Evolutionary conservation across 53 echinoderm and acorn worm genomes (phyloP).

Genomic region (Apostichopus leukothele): DNA sequence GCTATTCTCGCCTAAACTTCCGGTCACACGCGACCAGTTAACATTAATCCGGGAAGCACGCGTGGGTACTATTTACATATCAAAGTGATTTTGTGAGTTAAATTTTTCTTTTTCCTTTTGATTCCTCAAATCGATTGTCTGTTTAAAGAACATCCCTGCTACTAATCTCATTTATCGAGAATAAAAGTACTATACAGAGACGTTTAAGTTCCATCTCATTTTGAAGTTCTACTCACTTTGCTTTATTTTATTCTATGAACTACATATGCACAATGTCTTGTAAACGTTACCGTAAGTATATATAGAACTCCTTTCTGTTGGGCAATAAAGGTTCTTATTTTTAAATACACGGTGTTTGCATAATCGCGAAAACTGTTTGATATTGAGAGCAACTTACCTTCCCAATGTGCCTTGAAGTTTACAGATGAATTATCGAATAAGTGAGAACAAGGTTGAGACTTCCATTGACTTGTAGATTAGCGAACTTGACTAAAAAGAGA

Average conservation of each 20-base stretch:
- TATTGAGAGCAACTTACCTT: no score
- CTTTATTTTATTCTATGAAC: no score
- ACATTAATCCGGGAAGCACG: constrained; percentile 2
- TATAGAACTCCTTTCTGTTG: no score
- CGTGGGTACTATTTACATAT: not conserved
- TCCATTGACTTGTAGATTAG: not conserved
- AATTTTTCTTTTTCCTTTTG: no score
- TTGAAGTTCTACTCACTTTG: no score
- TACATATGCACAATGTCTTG: no score
- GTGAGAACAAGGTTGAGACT: not conserved
- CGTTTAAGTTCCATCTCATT: not conserved
- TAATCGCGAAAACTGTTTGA: no score
- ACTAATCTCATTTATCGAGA: not conserved
- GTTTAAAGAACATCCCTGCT: not conserved
- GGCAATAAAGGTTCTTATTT: no score
- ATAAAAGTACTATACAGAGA: not conserved
- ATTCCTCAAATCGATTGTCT: not conserved
- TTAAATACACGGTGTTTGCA: no score
- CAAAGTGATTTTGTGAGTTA: not conserved
- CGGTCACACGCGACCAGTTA: constrained; percentile 9
- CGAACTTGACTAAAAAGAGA: not conserved
- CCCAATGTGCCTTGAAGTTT: not conserved
- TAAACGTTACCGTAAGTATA: no score
- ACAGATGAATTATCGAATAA: not conserved
- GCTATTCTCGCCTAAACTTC: not conserved